Conservation (phyloP, 2,797 vertebrate species). For the Sebastes cheni region DNA sequence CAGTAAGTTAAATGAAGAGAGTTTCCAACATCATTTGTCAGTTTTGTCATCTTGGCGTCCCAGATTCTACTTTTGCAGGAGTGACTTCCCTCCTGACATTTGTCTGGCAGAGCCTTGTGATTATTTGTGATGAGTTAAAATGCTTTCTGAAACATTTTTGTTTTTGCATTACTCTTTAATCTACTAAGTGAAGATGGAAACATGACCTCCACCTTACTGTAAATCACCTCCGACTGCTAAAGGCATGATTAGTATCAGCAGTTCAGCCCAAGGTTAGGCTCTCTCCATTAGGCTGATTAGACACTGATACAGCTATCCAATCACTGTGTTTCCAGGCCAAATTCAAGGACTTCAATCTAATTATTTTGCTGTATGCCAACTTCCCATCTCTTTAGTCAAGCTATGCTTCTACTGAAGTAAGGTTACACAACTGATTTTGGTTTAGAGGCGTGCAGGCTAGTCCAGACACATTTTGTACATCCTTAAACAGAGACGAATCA, state of each 20-base stretch:
- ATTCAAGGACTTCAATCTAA: constrained; percentile 41
- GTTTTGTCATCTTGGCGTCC: not conserved
- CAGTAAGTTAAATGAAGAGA: not conserved
- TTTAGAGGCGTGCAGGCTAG: not conserved
- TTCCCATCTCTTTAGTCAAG: constrained; percentile 7
- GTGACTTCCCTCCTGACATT: not conserved
- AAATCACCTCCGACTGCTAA: not conserved
- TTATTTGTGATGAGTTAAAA: not conserved
- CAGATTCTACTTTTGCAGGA: not conserved
- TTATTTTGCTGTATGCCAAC: constrained; percentile 29
- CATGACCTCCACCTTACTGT: not conserved
- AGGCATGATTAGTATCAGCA: constrained; percentile 11
- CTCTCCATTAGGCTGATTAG: constrained; percentile 68
- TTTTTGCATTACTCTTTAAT: not conserved
- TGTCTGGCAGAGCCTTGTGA: not conserved
- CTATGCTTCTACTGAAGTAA: constrained; percentile 3
- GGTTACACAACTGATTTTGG: constrained; percentile 7
- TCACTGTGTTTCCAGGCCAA: constrained; percentile 43
- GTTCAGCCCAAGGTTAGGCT: constrained; percentile 1
- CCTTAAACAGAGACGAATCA: not conserved
- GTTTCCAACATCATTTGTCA: not conserved
- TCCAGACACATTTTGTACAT: not conserved
- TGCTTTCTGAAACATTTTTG: not conserved
- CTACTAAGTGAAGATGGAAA: not conserved
- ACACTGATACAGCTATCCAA: constrained; percentile 32